Evolutionary conservation across 1,140 invertebrate genomes (phyloP), one percentile per base, ranked within the genome.

Genomic region (Megalonaias nervosa): DNA sequence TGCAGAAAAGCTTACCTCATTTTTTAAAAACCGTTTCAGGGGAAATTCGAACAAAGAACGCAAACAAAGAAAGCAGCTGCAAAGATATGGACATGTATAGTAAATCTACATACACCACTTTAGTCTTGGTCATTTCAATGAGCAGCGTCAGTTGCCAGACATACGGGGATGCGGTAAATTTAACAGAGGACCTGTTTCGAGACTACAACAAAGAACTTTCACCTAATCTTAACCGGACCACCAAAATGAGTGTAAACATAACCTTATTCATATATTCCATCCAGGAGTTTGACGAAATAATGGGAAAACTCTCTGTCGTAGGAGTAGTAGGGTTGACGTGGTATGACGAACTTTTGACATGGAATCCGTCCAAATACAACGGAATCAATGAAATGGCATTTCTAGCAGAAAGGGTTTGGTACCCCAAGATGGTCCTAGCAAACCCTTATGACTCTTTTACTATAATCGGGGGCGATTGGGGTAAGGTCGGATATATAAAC

Each of bases 221-320:
- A 64, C 74, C 74, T 19, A 31, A 9, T 4, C 14, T 70, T 1
- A 75, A 75, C 38, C 74, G 68, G 57, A 16, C 67, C 9, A 23
- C 59, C 68, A 26, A 57, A 16, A 16, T 75, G 14, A 17, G 9
- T 55, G 15, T 75, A 9, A 31, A 38, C 15, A 64, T 58, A 13
- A 17, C 4, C 13, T 26, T 71, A 3, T 68, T 59, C 23, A 19
- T 77, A 6, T 19, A 64, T 15, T 55, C 75, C 4, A 74, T 79
- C n/a, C 66, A 65, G 23, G 67, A 70, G 26, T 71, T 79, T n/a
- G 71, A 79, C 60, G 77, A 79, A 75, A 58, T 79, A 15, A 16
- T 62, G 15, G 38, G 75, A 59, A 74, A 75, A 38, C 38, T 79
- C 14, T 67, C 72, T 48, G 59, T 69, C 21, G 61, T 69, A 11